Evolutionary conservation across 2,113 vertebrate genomes (phyloP).

Genomic region (Daboia siamensis): DNA sequence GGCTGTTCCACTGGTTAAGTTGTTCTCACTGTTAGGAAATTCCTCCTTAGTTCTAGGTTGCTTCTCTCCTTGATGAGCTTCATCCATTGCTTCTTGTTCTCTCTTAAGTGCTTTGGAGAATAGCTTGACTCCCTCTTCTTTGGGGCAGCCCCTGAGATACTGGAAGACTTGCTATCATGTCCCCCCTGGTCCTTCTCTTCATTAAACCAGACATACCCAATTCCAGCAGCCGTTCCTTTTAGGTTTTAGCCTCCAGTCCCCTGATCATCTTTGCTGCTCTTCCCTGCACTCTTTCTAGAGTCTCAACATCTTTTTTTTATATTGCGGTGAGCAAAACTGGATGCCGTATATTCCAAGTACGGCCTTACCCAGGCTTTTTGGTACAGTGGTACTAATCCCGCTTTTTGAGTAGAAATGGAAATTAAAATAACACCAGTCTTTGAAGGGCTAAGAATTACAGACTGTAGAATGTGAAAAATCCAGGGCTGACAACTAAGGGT

Average conservation of each 20-base stretch:
- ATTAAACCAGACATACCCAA: no score
- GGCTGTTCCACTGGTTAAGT: no score
- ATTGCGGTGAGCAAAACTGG: neutral
- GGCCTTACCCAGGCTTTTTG: neutral
- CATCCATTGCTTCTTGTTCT: no score
- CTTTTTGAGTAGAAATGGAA: neutral
- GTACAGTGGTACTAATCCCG: neutral
- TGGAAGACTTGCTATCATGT: no score
- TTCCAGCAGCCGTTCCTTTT: no score
- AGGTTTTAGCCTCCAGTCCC: neutral
- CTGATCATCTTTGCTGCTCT: neutral
- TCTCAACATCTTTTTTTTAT: neutral
- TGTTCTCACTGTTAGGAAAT: no score
- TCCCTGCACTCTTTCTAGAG: neutral
- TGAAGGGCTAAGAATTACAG: neutral
- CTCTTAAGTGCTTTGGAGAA: no score
- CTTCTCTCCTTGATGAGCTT: no score
- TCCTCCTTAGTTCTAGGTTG: no score
- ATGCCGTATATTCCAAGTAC: neutral
- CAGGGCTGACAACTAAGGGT: neutral
- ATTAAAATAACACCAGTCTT: constrained; percentile 23
- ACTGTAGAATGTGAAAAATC: neutral
- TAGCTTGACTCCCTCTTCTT: no score
- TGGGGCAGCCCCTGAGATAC: no score
- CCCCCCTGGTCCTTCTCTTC: no score